Percentiles rank a stretch among this genome's conserved stretches.
Conservation (phyloP, 2,888 invertebrate genomes). For the Listrodromus nycthemerus region DNA sequence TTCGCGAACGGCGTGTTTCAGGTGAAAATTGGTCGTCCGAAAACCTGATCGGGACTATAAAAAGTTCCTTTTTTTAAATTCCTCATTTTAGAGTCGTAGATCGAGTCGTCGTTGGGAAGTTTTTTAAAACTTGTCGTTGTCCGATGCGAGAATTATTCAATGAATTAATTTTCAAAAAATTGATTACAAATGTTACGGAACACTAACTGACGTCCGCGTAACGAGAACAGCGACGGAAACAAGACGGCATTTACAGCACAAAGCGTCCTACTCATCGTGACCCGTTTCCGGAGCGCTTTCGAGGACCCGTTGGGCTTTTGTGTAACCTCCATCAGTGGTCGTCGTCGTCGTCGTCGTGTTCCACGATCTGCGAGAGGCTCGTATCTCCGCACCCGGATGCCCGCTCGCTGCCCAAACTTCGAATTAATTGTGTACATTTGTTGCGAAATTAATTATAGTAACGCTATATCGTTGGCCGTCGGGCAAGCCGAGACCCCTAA, state of each 20-base stretch:
- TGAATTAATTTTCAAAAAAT: too few species aligned
- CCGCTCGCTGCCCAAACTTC: slow-evolving; percentile 63
- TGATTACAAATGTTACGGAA: background rate
- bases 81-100: too few species aligned
- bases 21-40: too few species aligned
- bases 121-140: too few species aligned
- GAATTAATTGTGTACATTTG: slow-evolving; percentile 73
- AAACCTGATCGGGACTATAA: too few species aligned
- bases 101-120: too few species aligned
- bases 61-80: too few species aligned
- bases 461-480: slow-evolving; percentile 75
- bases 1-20: background rate
- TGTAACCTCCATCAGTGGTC: slow-evolving; percentile 29
- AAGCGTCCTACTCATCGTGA: slow-evolving; percentile 70
- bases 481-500: background rate
- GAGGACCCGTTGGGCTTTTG: slow-evolving; percentile 62
- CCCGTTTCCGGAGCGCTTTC: slow-evolving; percentile 57
- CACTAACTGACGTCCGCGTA: background rate
- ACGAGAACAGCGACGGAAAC: slow-evolving; percentile 49
- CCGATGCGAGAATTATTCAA: too few species aligned
- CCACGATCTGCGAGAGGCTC: slow-evolving; percentile 18
- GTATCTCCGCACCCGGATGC: slow-evolving; percentile 17
- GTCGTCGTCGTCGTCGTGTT: slow-evolving; percentile 26
- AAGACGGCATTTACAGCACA: slow-evolving; percentile 55
- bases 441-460: slow-evolving; percentile 76